phyloP scores from a whole-genome alignment of 2,797 vertebrate species.

The Pitangus sulphuratus region DNA sequence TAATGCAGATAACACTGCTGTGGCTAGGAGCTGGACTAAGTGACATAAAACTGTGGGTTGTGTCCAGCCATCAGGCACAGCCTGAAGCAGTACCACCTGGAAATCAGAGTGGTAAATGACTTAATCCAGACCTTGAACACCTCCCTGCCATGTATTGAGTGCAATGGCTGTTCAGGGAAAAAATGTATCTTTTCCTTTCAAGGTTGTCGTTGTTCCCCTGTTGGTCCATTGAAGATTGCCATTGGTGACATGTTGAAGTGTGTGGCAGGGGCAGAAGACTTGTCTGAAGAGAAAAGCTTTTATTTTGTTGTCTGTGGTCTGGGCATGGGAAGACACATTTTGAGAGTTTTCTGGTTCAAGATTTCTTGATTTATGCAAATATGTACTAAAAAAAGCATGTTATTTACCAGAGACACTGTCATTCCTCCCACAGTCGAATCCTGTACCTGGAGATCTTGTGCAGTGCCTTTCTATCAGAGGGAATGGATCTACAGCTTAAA shows the following conservation, averaged over 20 bases:
- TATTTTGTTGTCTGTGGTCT: not conserved
- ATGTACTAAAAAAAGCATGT: not conserved
- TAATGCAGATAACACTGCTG: not conserved
- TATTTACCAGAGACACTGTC: not conserved
- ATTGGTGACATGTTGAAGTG: not conserved
- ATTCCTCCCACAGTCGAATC: not conserved
- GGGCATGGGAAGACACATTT: not conserved
- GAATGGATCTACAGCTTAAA: not conserved
- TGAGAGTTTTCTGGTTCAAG: not conserved
- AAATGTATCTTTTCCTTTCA: rapidly evolving
- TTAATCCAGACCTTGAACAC: not conserved
- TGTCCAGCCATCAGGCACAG: not conserved
- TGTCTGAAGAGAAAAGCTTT: not conserved
- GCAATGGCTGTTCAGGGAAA: not conserved
- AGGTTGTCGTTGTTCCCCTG: not conserved
- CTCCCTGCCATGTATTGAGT: not conserved
- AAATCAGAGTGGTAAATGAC: not conserved
- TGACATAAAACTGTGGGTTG: not conserved
- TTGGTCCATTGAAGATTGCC: not conserved
- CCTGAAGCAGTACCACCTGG: not conserved
- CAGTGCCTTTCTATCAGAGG: not conserved
- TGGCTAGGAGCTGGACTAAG: not conserved
- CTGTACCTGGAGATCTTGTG: not conserved
- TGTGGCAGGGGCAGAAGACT: not conserved
- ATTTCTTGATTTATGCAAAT: not conserved